phyloP scores from a whole-genome alignment of 2,797 vertebrate species.

The Parauchenoglanis punctatus region DNA sequence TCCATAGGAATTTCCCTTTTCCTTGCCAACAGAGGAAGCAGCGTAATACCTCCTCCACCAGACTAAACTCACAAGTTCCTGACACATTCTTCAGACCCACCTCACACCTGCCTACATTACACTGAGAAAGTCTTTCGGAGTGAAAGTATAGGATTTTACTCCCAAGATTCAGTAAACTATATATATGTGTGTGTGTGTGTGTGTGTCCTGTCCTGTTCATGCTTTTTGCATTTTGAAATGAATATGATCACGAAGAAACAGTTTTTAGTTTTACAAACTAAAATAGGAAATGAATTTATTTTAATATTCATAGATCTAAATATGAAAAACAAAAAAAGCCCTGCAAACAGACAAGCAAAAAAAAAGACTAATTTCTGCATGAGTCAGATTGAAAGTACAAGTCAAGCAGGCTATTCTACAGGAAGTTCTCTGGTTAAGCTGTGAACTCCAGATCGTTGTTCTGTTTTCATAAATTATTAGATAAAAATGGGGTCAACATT shows the following conservation, averaged over 20 bases:
- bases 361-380: neutral
- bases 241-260: neutral
- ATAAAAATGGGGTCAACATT: neutral
- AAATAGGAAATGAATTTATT: neutral
- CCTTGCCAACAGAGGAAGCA: constrained; percentile 54
- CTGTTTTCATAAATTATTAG: constrained; percentile 1
- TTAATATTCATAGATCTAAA: neutral
- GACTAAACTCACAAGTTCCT: constrained; percentile 61
- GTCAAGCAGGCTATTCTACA: neutral
- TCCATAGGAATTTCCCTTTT: constrained; percentile 55
- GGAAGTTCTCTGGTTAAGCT: neutral
- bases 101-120: constrained; percentile 52
- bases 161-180: constrained; percentile 30
- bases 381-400: constrained; percentile 3
- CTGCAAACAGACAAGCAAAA: neutral
- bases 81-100: constrained; percentile 50
- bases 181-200: neutral
- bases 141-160: constrained; percentile 30
- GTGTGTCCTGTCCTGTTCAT: neutral
- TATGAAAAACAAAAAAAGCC: neutral
- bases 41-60: constrained; percentile 48
- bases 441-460: neutral
- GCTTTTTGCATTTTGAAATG: neutral
- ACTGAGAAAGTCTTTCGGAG: constrained; percentile 29
- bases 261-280: neutral